Conservation (phyloP, 2,888 invertebrate species). For the Erpobdella octoculata region DNA sequence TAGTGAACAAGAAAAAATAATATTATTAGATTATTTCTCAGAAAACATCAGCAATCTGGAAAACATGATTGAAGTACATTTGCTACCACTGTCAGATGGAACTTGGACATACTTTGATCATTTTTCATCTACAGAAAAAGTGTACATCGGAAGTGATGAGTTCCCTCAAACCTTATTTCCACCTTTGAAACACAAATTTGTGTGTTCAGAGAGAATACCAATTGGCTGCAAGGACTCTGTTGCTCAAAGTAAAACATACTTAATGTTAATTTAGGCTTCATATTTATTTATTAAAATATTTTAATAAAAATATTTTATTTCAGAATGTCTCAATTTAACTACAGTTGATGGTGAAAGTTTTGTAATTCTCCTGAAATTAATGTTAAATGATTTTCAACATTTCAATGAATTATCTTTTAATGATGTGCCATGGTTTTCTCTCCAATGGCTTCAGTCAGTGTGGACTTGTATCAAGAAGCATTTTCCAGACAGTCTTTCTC, state of each 20-base stretch:
- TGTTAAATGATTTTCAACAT: neutral
- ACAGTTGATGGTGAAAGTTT: neutral
- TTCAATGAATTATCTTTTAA: neutral
- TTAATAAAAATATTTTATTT: neutral
- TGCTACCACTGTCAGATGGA: conserved; percentile 36
- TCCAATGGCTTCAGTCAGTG: conserved; percentile 10
- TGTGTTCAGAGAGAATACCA: no score
- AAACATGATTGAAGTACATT: conserved; percentile 30
- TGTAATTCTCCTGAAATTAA: neutral
- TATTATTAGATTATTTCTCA: conserved; percentile 18
- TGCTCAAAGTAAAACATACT: no score
- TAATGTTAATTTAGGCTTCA: no score
- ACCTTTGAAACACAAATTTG: conserved; percentile 29
- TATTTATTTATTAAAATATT: neutral
- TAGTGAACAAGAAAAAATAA: neutral
- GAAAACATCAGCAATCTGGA: neutral
- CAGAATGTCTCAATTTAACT: neutral
- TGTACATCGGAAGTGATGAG: conserved; percentile 21
- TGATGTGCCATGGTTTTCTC: conserved; percentile 6
- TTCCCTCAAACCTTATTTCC: conserved; percentile 31
- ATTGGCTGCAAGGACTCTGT: no score
- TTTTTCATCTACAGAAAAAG: neutral
- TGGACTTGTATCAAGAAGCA: conserved; percentile 19
- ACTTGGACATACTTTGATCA: conserved; percentile 33
- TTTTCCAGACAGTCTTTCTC: neutral